phyloP scores from a whole-genome alignment of 2,113 vertebrate genomes.

The Atlantisia rogersi region DNA sequence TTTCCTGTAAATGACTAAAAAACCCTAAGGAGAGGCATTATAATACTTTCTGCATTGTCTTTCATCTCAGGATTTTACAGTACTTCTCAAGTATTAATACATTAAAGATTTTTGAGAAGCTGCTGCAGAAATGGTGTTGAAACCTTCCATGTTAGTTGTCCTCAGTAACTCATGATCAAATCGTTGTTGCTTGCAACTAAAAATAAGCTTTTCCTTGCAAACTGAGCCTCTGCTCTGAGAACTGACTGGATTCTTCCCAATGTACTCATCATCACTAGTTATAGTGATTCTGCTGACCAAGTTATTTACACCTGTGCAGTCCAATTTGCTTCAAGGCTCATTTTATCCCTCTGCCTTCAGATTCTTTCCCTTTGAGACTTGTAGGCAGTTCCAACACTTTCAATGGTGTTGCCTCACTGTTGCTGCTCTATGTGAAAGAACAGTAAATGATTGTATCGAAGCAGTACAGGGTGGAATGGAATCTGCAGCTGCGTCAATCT shows the following conservation, averaged over 20 bases:
- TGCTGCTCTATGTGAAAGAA: neutral
- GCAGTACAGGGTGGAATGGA: neutral
- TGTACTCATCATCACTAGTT: neutral
- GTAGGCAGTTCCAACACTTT: neutral
- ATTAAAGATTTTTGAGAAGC: slow-evolving; percentile 29
- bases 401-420: neutral
- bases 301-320: slow-evolving; percentile 23
- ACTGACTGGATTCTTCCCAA: neutral
- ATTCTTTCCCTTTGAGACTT: neutral
- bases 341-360: slow-evolving; percentile 21
- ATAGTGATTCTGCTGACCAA: neutral
- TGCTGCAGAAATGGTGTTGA: slow-evolving; percentile 33
- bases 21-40: slow-evolving; percentile 16
- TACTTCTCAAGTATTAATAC: slow-evolving; percentile 43
- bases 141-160: slow-evolving; percentile 40
- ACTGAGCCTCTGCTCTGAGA: neutral
- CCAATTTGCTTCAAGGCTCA: slow-evolving; percentile 15
- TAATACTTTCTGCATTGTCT: slow-evolving; percentile 44
- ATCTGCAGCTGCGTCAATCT: slow-evolving; percentile 33
- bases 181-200: neutral
- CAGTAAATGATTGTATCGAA: neutral
- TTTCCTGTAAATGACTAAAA: slow-evolving; percentile 70
- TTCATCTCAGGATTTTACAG: slow-evolving; percentile 47
- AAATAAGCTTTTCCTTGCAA: neutral
- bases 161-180: slow-evolving; percentile 15